phyloP scores from a whole-genome alignment of 2,888 invertebrate species.

The Sepiola atlantica region DNA sequence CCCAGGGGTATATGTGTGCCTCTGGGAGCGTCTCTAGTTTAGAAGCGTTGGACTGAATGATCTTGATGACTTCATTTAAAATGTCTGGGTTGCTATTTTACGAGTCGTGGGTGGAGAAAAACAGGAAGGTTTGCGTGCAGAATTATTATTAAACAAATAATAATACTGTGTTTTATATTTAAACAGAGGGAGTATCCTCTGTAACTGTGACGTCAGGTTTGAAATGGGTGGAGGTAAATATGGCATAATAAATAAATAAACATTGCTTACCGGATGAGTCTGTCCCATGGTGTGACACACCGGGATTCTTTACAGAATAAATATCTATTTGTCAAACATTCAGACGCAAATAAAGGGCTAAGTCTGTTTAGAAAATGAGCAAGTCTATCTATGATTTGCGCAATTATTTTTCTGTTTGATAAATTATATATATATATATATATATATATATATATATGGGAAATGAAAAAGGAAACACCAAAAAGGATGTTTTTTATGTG shows the following conservation, averaged over 20 bases:
- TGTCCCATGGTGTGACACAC: constrained; percentile 6
- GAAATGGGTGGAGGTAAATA: neutral
- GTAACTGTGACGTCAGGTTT: neutral
- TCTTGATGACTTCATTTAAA: neutral
- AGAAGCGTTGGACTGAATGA: neutral
- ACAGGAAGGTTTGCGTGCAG: neutral
- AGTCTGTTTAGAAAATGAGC: too few species aligned
- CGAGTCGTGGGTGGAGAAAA: neutral
- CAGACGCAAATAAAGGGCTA: neutral
- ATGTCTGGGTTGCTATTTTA: neutral
- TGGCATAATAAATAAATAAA: neutral
- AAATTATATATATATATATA: too few species aligned
- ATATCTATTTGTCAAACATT: neutral
- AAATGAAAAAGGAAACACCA: too few species aligned
- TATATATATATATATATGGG: too few species aligned
- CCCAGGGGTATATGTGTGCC: too few species aligned
- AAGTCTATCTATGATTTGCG: too few species aligned
- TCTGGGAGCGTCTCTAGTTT: too few species aligned
- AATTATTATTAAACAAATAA: constrained; percentile 21
- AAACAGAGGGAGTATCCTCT: constrained; percentile 32
- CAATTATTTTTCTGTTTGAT: too few species aligned
- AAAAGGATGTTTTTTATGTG: too few species aligned
- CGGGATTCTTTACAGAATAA: neutral
- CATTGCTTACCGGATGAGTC: neutral
- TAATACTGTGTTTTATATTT: constrained; percentile 32